Base-by-base conservation (phyloP, 2,888 invertebrate species). In the Oligia fasciuncula region DNA sequence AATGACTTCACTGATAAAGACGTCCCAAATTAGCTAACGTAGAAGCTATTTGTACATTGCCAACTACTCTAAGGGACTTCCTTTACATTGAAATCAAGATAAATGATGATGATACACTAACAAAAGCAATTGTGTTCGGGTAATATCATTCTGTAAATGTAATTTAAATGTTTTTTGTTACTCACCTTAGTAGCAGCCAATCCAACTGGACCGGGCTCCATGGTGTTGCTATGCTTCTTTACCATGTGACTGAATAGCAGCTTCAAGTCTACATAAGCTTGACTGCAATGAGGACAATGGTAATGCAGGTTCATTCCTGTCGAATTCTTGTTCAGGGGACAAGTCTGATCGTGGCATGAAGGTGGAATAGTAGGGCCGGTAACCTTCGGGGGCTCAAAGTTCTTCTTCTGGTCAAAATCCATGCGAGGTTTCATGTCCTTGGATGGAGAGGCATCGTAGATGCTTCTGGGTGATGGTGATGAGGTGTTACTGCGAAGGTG, bases 321-420 rank as follows among this genome's bases (percentile, higher is more conserved):
- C 67, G 96, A 92, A 78, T 96, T 96, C 85, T 97, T 97, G 77
- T 97, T 97, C 83, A 97, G 82, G 0, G 95, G 95, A 90, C 97
- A 97, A 0, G 90, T 94, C 94, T 97, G 97, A 95, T 97, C 97
- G 90, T 97, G 97, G 90, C 97, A 97, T 83, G 97, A 97, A 85
- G 97, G 97, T 94, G 97, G 97, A 63, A 96, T 96, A 0, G 97
- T 96, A 0, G 97, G 97, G 4, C 96, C 95, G 4, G 94, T 90
- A 40, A 91, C 88, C 79, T 96, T 96, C 0, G 94, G 93, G 1
- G 93, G 87, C 62, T 96, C 97, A 19, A 90, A 95, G 6, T 88
- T 75, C 79, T 96, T 96, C 85, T 96, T 96, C 81, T 87, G 89
- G 13, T 96, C 97, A 74, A 92, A 95, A 40, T 96, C 97, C 90